phyloP scores from a whole-genome alignment of 1,140 invertebrate genomes.

The Macrobrachium nipponense region DNA sequence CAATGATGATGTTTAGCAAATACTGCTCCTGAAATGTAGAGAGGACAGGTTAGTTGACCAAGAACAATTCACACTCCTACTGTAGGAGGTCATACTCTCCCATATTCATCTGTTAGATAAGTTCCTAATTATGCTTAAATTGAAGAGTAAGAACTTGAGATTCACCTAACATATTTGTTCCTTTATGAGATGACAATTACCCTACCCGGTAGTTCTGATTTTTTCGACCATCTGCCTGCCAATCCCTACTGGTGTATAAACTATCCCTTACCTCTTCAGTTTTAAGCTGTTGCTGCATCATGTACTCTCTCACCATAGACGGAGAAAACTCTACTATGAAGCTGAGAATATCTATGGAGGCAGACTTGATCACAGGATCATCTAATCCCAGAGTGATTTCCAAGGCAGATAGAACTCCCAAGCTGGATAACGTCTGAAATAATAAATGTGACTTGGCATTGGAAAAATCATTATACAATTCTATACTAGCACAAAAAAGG shows the following conservation, averaged over 20 bases:
- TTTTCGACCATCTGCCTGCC: too few relatives aligned
- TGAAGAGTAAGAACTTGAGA: too few relatives aligned
- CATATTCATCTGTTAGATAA: too few relatives aligned
- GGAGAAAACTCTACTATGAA: slow-evolving; percentile 99
- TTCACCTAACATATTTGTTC: too few relatives aligned
- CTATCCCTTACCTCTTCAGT: slow-evolving; percentile 47
- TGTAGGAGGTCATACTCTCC: too few relatives aligned
- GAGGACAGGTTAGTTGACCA: not conserved
- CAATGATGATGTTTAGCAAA: slow-evolving; percentile 96
- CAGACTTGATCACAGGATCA: slow-evolving; percentile 87
- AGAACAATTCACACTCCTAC: too few relatives aligned
- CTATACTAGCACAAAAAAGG: too few relatives aligned
- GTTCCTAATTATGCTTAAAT: too few relatives aligned
- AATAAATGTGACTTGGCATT: not conserved
- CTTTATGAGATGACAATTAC: too few relatives aligned
- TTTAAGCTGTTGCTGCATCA: slow-evolving; percentile 89
- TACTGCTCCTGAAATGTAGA: slow-evolving; percentile 73
- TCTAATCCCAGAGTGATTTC: slow-evolving; percentile 95
- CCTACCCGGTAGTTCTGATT: too few relatives aligned
- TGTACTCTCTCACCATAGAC: slow-evolving; percentile 96
- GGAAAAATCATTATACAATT: too few relatives aligned
- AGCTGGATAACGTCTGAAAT: slow-evolving; percentile 81
- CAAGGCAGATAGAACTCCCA: slow-evolving; percentile 93
- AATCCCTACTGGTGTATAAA: not conserved
- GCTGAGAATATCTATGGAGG: slow-evolving; percentile 97